Conservation (phyloP, 2,888 invertebrate species). For the Drosophila hamatofila region DNA sequence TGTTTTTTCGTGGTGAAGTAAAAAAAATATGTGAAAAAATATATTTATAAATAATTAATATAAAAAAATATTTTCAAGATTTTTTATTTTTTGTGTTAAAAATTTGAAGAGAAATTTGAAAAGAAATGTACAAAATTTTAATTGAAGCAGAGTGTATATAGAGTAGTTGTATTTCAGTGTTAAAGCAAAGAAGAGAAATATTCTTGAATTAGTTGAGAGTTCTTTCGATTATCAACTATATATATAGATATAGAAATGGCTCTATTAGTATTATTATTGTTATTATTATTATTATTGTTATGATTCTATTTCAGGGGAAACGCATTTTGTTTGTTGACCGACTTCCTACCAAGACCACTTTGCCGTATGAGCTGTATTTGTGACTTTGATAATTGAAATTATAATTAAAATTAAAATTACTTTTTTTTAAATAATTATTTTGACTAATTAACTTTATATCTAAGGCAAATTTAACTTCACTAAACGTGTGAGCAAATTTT, state of each 20-base stretch:
- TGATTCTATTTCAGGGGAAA: neutral
- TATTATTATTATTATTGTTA: constrained; percentile 3
- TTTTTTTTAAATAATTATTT: neutral
- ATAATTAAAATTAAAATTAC: neutral
- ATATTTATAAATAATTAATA: constrained; percentile 40
- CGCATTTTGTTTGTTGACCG: constrained; percentile 42
- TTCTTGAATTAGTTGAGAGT: constrained; percentile 59
- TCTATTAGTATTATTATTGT: constrained; percentile 12
- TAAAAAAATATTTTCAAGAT: neutral
- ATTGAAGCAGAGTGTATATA: constrained; percentile 29
- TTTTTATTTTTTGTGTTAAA: constrained; percentile 5
- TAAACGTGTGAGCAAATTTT: neutral
- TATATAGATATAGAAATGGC: constrained; percentile 3
- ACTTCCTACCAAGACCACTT: constrained; percentile 78
- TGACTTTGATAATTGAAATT: constrained; percentile 8
- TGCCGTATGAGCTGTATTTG: constrained; percentile 33
- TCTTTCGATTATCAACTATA: constrained; percentile 7
- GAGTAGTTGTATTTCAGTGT: constrained; percentile 22
- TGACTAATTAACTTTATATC: neutral
- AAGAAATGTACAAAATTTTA: constrained; percentile 28
- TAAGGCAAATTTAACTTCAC: neutral
- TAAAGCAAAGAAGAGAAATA: constrained; percentile 75
- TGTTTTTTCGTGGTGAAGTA: constrained; percentile 14
- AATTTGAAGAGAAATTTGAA: constrained; percentile 14
- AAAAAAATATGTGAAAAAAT: constrained; percentile 31